A percentile compares a stretch with the other conserved stretches of the same genome.
Conservation (phyloP, 2,113 vertebrate species). For the Stigmatopora nigra region DNA sequence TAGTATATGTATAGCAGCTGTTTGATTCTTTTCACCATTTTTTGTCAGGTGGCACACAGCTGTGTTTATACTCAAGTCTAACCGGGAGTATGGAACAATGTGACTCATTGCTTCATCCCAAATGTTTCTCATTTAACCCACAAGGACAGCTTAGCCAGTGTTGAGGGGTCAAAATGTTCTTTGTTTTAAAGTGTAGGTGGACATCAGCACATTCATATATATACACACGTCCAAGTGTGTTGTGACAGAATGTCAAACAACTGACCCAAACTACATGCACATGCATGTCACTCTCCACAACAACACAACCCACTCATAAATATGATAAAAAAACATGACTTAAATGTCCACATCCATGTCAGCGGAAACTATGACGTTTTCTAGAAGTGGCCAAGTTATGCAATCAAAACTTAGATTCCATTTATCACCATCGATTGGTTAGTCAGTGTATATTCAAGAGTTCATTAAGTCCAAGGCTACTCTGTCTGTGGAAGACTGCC, state of each 20-base stretch:
- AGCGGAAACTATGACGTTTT: background rate
- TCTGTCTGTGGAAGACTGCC: background rate
- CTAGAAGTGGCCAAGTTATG: background rate
- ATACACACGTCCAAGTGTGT: background rate
- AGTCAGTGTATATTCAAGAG: background rate
- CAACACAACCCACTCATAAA: background rate
- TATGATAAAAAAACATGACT: background rate
- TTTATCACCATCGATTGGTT: background rate
- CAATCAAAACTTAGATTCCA: background rate
- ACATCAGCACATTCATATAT: background rate
- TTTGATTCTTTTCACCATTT: conserved; percentile 11
- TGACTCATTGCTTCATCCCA: conserved; percentile 13
- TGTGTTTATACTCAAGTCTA: conserved; percentile 21
- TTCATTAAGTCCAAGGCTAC: background rate
- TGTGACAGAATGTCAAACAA: background rate
- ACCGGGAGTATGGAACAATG: conserved; percentile 12
- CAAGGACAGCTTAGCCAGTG: conserved; percentile 1
- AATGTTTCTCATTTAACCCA: conserved; percentile 5
- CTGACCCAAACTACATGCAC: background rate
- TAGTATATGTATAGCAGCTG: background rate
- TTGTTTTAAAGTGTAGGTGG: background rate
- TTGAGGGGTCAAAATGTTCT: background rate
- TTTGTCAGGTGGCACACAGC: conserved; percentile 21
- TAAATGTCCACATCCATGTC: background rate
- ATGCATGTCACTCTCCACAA: background rate